Evolutionary conservation across 2,113 vertebrate species (phyloP), one percentile per base, ranked within the genome.

Genomic region (Ceyx melanurus): DNA sequence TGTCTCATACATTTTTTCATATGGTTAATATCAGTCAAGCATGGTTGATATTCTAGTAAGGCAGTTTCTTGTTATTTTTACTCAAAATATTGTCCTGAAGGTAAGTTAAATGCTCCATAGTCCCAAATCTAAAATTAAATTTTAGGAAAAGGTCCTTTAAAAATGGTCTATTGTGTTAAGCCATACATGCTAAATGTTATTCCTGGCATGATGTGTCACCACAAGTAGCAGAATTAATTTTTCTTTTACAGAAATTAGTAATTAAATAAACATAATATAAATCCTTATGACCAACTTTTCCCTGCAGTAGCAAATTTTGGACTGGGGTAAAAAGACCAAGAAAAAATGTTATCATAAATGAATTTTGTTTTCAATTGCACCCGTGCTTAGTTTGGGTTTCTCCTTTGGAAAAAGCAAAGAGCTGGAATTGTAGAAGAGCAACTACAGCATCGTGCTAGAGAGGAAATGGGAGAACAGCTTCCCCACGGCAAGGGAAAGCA

Each of bases 21-120:
- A 91, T 71, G 86, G 86, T 94, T 96, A 94, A 79, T 95, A 94
- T 88, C 94, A 94, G 83, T 95, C 95, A 96, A 92, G 92, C 93
- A 91, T 86, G 78, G 78, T 5, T 94, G 78, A 95, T 93, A 95
- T 86, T 86, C 94, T 96, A 92, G 83, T 77, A 93, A 89, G 84
- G 71, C 68, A 93, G 46, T 91, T 95, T 92, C 93, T 94, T 94
- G 86, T 82, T 97, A 94, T 97, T 97, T 96, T 96, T 89, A 86
- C 92, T 94, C 83, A 96, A 97, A 97, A 97, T 95, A 97, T 79
- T 31, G 88, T 95, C 62, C 92, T 92, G 83, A 95, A 95, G 57
- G 78, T 88, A 90, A 96, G 80, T 88, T 93, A 92, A 93, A 95
- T 67, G 50, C 68, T 89, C 68, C 57, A 11, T 54, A 88, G 84